Base-by-base conservation (phyloP, 2,113 vertebrate genomes). In the Dipodomys ordii region DNA sequence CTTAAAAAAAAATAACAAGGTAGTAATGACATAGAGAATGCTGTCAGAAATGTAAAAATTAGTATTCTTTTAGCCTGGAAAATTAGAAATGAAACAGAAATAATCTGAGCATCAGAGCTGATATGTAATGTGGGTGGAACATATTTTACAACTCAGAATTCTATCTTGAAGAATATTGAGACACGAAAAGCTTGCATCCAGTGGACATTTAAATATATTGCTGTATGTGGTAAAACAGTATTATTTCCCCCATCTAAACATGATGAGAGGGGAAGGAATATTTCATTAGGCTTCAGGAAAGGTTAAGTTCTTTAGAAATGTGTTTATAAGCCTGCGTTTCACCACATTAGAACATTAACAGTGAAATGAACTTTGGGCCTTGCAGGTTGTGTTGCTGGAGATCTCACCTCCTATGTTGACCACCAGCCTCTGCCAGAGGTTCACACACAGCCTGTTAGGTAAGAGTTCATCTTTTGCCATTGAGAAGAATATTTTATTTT, bases 341-440 rank as follows among this genome's bases (percentile, higher is more conserved):
- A 86, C 15, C 64, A 11, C 64, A 82, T 91, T 88, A 76, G 85
- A 20, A 35, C 73, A 46, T 87, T 74, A 69, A 83, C 97, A 35
- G 39, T 69, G 18, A 83, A 90, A 88, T 92, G 74, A 71, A 88
- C 68, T 60, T 85, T 22, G 6, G 22, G 16, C 79, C 80, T 97
- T 35, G 93, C 46, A 87, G 13, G 77, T 87, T 73, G 93, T 94
- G 96, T 96, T 64, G 64, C 62, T 94, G 72, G 85, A 97, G 97
- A 96, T 97, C 96, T 84, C 18, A 35, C 88, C 77, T 92, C 19
- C 77, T 92, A 11, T 90, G 53, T 86, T 97, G 97, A 97, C 97
- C 91, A 97, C 71, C 91, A 97, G 93, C 97, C 98, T 97, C 92
- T 98, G 97, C 60, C 93, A 91, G 74, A 80, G 32, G 1, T 92